A percentile compares a stretch with the other conserved stretches of the same genome.
Evolutionary conservation across 2,113 vertebrate species (phyloP).

Genomic region (Heloderma charlesbogerti): DNA sequence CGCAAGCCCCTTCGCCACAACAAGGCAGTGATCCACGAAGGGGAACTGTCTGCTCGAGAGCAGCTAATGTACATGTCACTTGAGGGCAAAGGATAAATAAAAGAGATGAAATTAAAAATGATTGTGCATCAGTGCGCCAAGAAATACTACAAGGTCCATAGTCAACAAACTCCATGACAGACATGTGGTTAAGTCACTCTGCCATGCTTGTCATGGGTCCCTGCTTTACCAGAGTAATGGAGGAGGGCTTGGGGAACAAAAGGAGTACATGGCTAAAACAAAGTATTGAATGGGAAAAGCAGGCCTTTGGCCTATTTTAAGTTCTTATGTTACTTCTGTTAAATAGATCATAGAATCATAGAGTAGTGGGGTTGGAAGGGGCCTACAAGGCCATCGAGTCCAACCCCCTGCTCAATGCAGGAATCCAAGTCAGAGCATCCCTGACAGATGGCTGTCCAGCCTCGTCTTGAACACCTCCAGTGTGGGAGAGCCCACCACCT

Average conservation of each 20-base stretch:
- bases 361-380: too few relatives aligned
- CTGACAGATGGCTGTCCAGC: too few relatives aligned
- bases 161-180: slow-evolving; percentile 35
- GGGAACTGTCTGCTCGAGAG: slow-evolving; percentile 21
- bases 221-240: background rate
- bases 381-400: too few relatives aligned
- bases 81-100: slow-evolving; percentile 42
- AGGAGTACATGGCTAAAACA: slow-evolving; percentile 43
- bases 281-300: slow-evolving; percentile 38
- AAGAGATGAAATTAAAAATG: slow-evolving; percentile 45
- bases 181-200: slow-evolving; percentile 21
- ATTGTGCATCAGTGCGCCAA: slow-evolving; percentile 39
- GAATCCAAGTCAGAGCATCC: too few relatives aligned
- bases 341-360: too few relatives aligned
- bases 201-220: background rate
- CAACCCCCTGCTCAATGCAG: too few relatives aligned
- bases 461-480: too few relatives aligned
- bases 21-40: too few relatives aligned
- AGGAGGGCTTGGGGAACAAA: slow-evolving; percentile 25
- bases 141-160: slow-evolving; percentile 31
- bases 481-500: too few relatives aligned
- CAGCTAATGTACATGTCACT: slow-evolving; percentile 21
- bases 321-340: slow-evolving; percentile 11
- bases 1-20: too few relatives aligned
- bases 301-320: background rate